These are phyloP conservation scores for Artemia sp. DNA, from an alignment of 2,888 invertebrate species.

Conservation along the genomic window DNA sequence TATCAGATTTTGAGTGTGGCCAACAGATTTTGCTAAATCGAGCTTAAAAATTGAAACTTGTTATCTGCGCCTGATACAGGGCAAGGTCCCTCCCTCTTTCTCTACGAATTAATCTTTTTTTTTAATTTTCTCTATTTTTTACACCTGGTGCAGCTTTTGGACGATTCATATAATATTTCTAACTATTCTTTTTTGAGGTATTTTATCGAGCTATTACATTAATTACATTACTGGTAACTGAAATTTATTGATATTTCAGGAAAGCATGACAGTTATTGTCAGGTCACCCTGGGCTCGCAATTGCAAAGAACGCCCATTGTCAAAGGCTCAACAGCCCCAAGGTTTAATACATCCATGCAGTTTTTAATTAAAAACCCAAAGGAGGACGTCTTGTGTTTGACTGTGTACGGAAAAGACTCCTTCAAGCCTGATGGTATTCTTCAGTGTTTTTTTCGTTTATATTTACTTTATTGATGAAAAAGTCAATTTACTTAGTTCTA, in stretches of 20 bases:
- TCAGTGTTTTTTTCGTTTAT: not conserved
- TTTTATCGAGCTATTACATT: not conserved
- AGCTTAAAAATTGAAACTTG: no score
- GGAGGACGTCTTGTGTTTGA: conserved; percentile 49
- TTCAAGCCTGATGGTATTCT: conserved; percentile 51
- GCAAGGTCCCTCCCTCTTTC: no score
- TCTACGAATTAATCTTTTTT: no score
- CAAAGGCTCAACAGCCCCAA: conserved; percentile 42
- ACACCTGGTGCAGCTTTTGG: not conserved
- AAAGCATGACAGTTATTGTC: conserved; percentile 52
- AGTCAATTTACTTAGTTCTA: not conserved
- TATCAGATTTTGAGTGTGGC: no score
- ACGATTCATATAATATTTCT: conserved; percentile 23
- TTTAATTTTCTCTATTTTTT: not conserved
- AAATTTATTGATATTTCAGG: conserved; percentile 32
- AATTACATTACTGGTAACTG: not conserved
- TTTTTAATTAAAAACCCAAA: conserved; percentile 49
- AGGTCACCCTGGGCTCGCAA: conserved; percentile 52
- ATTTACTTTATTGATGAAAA: not conserved
- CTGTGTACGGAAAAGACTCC: conserved; percentile 50
- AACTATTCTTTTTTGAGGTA: conserved; percentile 1
- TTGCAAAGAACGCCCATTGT: conserved; percentile 47
- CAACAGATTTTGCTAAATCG: no score
- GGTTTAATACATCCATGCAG: conserved; percentile 60
- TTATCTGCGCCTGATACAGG: no score